Conservation (phyloP, 2,113 vertebrate species). For the Etheostoma cragini region DNA sequence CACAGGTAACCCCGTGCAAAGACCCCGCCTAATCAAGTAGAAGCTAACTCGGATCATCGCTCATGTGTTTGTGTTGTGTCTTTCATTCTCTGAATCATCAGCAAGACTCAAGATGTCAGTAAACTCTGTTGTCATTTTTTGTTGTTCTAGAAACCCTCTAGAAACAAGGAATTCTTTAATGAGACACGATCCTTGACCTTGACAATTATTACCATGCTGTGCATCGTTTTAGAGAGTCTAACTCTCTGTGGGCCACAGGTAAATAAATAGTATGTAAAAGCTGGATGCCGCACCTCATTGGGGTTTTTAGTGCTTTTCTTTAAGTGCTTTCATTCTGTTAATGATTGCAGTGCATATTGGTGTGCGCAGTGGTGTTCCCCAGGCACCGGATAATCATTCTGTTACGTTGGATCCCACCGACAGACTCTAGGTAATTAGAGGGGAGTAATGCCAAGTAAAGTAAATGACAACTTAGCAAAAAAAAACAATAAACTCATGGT, state of each 20-base stretch:
- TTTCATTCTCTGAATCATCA: constrained; percentile 18
- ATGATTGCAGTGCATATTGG: constrained; percentile 35
- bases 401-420: constrained; percentile 30
- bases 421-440: constrained; percentile 27
- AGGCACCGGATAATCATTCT: constrained; percentile 48
- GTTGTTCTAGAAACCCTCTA: constrained; percentile 29
- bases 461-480: constrained; percentile 14
- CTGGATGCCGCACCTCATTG: constrained; percentile 12
- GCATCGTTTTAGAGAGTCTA: neutral
- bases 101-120: constrained; percentile 2
- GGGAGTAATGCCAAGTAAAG: neutral
- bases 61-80: neutral
- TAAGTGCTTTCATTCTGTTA: constrained; percentile 47
- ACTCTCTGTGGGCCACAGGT: constrained; percentile 33
- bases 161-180: neutral
- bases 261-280: constrained; percentile 46
- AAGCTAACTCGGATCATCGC: constrained; percentile 24
- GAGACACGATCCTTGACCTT: constrained; percentile 24
- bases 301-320: constrained; percentile 49
- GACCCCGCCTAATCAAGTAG: constrained; percentile 12
- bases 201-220: neutral
- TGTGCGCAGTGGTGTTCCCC: constrained; percentile 19
- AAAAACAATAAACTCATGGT: neutral
- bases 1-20: constrained; percentile 37
- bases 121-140: constrained; percentile 14